Base-by-base conservation (phyloP, 2,888 invertebrate genomes). In the Chesias legatella region DNA sequence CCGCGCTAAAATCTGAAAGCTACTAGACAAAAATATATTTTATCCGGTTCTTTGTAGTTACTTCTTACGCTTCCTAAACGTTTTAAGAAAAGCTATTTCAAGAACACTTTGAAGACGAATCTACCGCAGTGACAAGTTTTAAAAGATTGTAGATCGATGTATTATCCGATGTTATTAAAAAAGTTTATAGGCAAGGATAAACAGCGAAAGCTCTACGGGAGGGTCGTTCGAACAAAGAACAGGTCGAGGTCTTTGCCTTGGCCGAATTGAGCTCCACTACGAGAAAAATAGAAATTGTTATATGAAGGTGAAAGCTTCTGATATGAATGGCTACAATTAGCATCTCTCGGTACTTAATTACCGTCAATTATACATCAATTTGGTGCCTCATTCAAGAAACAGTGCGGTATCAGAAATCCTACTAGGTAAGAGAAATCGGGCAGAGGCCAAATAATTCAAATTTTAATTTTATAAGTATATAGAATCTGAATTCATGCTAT, bases 191-290 rank as follows among this genome's bases (percentile, higher is more conserved):
- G 67, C 73, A 72, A 73, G 67, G 64, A 67, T 61, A 54, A 56
- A 56, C 67, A 60, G 73, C 58, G 62, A 59, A 70, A 72, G 66
- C 72, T 73, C n/a, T n/a, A 67, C 67, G 66, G 66, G 63, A 65
- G 61, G 65, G 58, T 59, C 58, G 59, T 50, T 57, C 44, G 59
- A 65, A 79, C 73, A 79, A 81, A 72, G 76, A 71, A 41, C 58
- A 69, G 79, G 79, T 76, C 84, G 77, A 73, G 78, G 74, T 62
- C 63, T 75, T n/a, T 67, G 66, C 84, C 85, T 85, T 85, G 85
- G 72, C 84, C 84, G 78, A 51, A 60, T 62, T 65, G 40, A 31
- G 43, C 38, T 48, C 61, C 57, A 63, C 60, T 57, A 60, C 50
- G 22, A 50, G 54, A 49, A 50, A 59, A 63, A 72, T 67, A 58